These are phyloP conservation scores for Aphaenogaster ashmeadi DNA, from an alignment of 1,140 invertebrate species.

Conservation along the genomic window DNA sequence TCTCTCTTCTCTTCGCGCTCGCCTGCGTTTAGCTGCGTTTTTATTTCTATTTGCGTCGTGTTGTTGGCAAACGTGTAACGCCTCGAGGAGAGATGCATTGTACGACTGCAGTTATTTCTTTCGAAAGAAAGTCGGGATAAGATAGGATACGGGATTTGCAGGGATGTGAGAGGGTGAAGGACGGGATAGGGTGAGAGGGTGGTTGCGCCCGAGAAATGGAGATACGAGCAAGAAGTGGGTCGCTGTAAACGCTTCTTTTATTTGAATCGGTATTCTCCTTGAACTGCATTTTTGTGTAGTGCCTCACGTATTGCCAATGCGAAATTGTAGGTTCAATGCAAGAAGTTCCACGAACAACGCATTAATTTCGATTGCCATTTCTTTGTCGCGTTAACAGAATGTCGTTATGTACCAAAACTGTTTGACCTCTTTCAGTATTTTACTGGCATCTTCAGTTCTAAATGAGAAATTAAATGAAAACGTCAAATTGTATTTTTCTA, in stretches of 20 bases:
- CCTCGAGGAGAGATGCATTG: slow-evolving; percentile 70
- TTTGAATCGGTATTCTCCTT: slow-evolving; percentile 51
- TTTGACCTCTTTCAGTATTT: not conserved
- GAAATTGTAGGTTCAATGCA: not conserved
- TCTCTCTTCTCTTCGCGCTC: not conserved
- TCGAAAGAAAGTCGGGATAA: slow-evolving; percentile 58
- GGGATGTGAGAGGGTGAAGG: slow-evolving; percentile 8
- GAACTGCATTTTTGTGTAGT: slow-evolving; percentile 48
- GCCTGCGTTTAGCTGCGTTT: slow-evolving; percentile 63
- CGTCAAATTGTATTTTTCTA: not conserved
- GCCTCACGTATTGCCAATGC: slow-evolving; percentile 25
- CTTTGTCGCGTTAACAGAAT: not conserved
- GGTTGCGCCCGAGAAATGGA: slow-evolving; percentile 47
- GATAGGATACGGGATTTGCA: slow-evolving; percentile 58
- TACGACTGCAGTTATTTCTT: slow-evolving; percentile 63
- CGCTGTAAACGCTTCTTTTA: slow-evolving; percentile 58
- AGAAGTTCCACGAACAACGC: not conserved
- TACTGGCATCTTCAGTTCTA: not conserved
- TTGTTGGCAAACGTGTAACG: slow-evolving; percentile 74
- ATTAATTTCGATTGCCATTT: slow-evolving; percentile 19
- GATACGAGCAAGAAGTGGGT: slow-evolving; percentile 55
- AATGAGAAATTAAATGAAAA: not conserved
- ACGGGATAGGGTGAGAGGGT: not conserved
- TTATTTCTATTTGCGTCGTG: slow-evolving; percentile 72
- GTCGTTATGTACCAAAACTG: not conserved